Evolutionary conservation across 1,140 invertebrate species (phyloP), one percentile per base, ranked within the genome.

Genomic region (Ceratina calcarata): DNA sequence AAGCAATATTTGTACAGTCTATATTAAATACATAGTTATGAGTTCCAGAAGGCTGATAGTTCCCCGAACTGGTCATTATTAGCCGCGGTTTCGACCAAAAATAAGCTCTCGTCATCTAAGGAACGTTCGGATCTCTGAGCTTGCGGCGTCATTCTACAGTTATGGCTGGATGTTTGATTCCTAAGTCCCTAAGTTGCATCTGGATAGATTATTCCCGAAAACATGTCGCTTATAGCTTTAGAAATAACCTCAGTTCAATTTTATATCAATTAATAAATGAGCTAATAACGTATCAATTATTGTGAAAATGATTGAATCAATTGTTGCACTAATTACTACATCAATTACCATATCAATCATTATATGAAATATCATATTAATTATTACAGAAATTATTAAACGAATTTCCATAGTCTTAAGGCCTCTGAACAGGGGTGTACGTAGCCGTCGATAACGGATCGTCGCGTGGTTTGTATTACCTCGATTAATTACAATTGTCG

Each of bases 31-130:
- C 90, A 89, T 90, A 89, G 88, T 91, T 92, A 91, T 90, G 89
- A 90, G 87, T 91, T 91, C 90, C 91, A 92, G 89, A 92, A 92
- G 91, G 88, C 80, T 86, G 87, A 91, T 91, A 89, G 87, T 92
- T 92, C 91, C 80, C 85, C 86, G 91, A 91, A 91, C 84, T 84
- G 88, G 89, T 90, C 84, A 86, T 88, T 87, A 90, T 90, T 89
- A 88, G 86, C 85, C 80, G 73, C 82, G 83, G 74, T 68, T 68
- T 60, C 72, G 83, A 85, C 83, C 83, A 79, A 85, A 86, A 86
- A 86, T 86, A 86, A 70, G 80, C 65, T 84, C 67, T 61, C 37
- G 69, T 58, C 55, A 78, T 71, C 72, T 27, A 78, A 53, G 76
- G 66, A 64, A 69, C 24, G 16, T 74, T 79, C 57, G 71, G 67